phyloP scores from a whole-genome alignment of 53 echinoderm and acorn worm species.

The Zoroaster sp. region DNA sequence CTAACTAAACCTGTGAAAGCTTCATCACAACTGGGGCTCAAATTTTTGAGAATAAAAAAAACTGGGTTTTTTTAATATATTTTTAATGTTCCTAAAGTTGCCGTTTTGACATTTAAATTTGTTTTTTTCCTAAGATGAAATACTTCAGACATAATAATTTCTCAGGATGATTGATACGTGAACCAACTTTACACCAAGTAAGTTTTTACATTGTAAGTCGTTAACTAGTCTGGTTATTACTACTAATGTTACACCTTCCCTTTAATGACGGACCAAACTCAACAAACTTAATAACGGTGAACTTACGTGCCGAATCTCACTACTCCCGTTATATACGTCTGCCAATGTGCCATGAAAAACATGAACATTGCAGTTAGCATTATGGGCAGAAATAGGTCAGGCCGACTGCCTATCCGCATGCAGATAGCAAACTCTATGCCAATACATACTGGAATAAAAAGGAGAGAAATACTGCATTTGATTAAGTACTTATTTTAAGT shows the following conservation, averaged over 20 bases:
- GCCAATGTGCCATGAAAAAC: constrained; percentile 31
- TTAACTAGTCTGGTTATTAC: not conserved
- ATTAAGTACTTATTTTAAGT: no score
- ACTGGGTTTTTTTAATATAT: no score
- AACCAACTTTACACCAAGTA: not conserved
- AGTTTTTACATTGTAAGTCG: not conserved
- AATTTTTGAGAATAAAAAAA: no score
- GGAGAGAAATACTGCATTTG: not conserved
- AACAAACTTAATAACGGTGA: not conserved
- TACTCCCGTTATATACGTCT: constrained; percentile 8
- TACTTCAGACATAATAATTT: not conserved
- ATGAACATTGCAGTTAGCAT: not conserved
- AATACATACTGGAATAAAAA: not conserved
- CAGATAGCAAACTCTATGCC: constrained; percentile 16
- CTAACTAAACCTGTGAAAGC: no score
- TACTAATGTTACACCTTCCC: not conserved
- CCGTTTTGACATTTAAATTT: no score
- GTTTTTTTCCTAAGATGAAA: no score
- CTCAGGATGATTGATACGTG: not conserved
- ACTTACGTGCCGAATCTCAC: constrained; percentile 23
- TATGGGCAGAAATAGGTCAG: not conserved
- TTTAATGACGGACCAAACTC: not conserved
- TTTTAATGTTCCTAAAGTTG: no score
- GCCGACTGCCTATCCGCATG: not conserved
- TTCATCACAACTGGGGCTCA: no score